These are phyloP conservation scores for Drosophila burlai DNA, from an alignment of 1,140 invertebrate genomes.

Conservation along the genomic window DNA sequence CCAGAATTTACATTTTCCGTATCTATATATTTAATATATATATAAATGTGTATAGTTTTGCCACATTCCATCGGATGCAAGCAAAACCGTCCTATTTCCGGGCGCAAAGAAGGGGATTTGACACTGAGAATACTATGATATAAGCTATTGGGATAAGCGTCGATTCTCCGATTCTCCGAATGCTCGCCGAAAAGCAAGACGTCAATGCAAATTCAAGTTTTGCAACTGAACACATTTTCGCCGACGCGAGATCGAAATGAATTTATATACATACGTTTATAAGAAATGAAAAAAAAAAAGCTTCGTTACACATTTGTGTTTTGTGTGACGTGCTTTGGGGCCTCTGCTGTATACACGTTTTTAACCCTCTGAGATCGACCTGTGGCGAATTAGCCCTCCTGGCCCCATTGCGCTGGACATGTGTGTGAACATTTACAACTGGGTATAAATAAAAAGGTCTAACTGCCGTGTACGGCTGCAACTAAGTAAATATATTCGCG, in stretches of 20 bases:
- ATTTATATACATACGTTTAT: constrained; percentile 38
- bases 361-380: constrained; percentile 49
- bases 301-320: constrained; percentile 44
- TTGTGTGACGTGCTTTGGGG: constrained; percentile 27
- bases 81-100: constrained; percentile 1
- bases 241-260: constrained; percentile 41
- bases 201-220: constrained; percentile 58
- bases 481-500: constrained; percentile 37
- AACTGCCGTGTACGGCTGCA: constrained; percentile 24
- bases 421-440: constrained; percentile 37
- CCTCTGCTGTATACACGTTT: constrained; percentile 50
- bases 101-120: not conserved
- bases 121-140: not conserved
- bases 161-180: constrained; percentile 27
- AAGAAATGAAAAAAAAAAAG: constrained; percentile 6
- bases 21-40: constrained; percentile 2
- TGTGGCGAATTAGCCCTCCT: constrained; percentile 1
- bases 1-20: not conserved
- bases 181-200: constrained; percentile 33
- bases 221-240: constrained; percentile 52
- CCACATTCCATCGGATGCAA: not conserved
- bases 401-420: constrained; percentile 4
- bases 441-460: constrained; percentile 41
- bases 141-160: constrained; percentile 6
- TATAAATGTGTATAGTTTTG: not conserved